phyloP scores from a whole-genome alignment of 2,113 vertebrate genomes.

The Vulpes ferrilata region DNA sequence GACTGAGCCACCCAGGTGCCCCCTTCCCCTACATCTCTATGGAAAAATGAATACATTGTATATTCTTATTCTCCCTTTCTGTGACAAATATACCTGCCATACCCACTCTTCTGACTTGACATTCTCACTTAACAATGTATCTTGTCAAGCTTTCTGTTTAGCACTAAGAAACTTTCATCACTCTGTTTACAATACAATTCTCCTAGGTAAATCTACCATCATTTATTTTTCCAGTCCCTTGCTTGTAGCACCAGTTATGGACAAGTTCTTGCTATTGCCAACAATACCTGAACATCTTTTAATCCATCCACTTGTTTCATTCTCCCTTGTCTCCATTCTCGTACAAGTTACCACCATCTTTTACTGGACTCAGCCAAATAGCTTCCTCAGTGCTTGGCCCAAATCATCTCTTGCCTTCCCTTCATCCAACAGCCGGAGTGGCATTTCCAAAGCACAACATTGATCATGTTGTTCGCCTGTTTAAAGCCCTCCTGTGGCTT shows the following conservation, averaged over 20 bases:
- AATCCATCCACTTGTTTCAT: background rate
- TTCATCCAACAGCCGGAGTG: background rate
- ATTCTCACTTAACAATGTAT: background rate
- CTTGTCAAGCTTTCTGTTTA: slow-evolving; percentile 8
- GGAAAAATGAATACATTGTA: background rate
- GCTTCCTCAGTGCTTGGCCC: background rate
- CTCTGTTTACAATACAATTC: background rate
- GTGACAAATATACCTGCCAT: background rate
- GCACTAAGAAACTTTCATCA: background rate
- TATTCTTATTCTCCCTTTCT: slow-evolving; percentile 19
- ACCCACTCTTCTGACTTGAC: background rate
- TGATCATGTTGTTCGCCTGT: background rate
- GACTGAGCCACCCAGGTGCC: too few relatives aligned
- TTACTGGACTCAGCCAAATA: background rate
- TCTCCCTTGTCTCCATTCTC: background rate
- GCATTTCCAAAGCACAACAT: background rate
- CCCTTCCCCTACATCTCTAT: background rate
- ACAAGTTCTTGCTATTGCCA: background rate
- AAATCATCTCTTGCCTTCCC: background rate
- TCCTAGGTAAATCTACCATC: background rate
- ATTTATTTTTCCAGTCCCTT: slow-evolving; percentile 22
- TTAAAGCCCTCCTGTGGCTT: background rate
- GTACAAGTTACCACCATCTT: background rate
- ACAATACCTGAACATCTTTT: slow-evolving; percentile 2
- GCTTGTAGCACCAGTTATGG: background rate